These are phyloP conservation scores for Zophobas atratus DNA, from an alignment of 1,140 invertebrate species.

Conservation along the genomic window DNA sequence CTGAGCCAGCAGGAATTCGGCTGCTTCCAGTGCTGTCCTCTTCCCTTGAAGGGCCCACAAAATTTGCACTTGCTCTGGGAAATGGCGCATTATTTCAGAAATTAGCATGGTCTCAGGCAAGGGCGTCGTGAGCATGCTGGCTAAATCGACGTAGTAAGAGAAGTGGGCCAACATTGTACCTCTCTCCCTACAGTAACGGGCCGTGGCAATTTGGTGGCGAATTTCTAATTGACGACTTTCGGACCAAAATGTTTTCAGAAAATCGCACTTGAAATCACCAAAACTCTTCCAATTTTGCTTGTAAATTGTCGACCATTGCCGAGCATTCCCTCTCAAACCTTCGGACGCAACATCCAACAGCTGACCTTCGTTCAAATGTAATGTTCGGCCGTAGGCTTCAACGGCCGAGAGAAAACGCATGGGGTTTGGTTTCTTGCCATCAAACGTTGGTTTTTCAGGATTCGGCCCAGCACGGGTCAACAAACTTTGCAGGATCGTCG, in stretches of 20 bases:
- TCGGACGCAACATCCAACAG: too few species aligned
- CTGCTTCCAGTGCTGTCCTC: too few species aligned
- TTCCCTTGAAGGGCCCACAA: slow-evolving; percentile 3
- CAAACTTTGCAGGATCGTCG: too few species aligned
- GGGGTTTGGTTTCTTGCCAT: too few species aligned
- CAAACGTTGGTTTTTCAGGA: too few species aligned
- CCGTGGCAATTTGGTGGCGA: background rate
- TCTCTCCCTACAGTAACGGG: background rate
- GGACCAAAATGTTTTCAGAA: slow-evolving; percentile 1
- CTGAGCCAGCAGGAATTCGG: too few species aligned
- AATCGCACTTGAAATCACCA: background rate
- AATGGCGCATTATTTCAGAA: background rate
- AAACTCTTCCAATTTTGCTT: background rate
- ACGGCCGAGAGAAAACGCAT: too few species aligned
- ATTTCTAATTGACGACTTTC: background rate
- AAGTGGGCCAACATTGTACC: background rate
- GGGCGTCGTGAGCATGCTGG: background rate
- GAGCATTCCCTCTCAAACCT: too few species aligned
- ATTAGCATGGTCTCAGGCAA: background rate
- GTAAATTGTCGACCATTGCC: too few species aligned
- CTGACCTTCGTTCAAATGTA: too few species aligned
- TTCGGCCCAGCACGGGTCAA: too few species aligned
- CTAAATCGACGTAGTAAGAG: background rate
- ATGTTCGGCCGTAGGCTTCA: too few species aligned
- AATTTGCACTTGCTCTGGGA: background rate